A percentile compares a stretch with the other conserved stretches of the same genome.
Conservation (phyloP, 2,888 invertebrate genomes). For the Megaustenia siamemsis region DNA sequence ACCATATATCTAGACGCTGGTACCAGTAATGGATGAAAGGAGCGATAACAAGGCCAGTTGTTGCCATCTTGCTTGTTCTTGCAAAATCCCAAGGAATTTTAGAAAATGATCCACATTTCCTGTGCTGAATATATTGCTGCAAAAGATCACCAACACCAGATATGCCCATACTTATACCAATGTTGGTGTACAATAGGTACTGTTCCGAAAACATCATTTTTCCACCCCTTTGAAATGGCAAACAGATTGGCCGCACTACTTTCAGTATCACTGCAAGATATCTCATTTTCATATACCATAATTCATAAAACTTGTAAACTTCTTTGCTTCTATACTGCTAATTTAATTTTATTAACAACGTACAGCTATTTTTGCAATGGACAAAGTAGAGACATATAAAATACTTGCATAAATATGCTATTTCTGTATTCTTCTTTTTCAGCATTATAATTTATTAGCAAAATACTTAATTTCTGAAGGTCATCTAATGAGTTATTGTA, state of each 20-base stretch:
- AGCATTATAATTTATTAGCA: no score
- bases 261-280: background rate
- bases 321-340: background rate
- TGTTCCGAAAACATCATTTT: slow-evolving; percentile 62
- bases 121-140: slow-evolving; percentile 88
- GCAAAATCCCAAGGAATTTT: slow-evolving; percentile 72
- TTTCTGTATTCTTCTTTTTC: no score
- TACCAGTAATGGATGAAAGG: slow-evolving; percentile 93
- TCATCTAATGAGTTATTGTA: no score
- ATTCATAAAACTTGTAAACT: background rate
- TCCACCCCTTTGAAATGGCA: slow-evolving; percentile 21
- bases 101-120: slow-evolving; percentile 62
- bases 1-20: slow-evolving; percentile 85
- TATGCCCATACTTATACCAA: slow-evolving; percentile 87
- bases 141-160: slow-evolving; percentile 89
- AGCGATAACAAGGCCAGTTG: slow-evolving; percentile 89
- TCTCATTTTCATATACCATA: background rate
- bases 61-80: slow-evolving; percentile 88
- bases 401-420: no score
- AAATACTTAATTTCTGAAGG: no score
- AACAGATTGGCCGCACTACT: background rate
- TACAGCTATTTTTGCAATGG: background rate
- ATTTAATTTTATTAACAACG: background rate
- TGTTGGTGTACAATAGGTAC: slow-evolving; percentile 84
- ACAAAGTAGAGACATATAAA: background rate